A percentile compares a stretch with the other conserved stretches of the same genome.
Conservation (phyloP, 2,113 vertebrate genomes). For the Grallaria varia region DNA sequence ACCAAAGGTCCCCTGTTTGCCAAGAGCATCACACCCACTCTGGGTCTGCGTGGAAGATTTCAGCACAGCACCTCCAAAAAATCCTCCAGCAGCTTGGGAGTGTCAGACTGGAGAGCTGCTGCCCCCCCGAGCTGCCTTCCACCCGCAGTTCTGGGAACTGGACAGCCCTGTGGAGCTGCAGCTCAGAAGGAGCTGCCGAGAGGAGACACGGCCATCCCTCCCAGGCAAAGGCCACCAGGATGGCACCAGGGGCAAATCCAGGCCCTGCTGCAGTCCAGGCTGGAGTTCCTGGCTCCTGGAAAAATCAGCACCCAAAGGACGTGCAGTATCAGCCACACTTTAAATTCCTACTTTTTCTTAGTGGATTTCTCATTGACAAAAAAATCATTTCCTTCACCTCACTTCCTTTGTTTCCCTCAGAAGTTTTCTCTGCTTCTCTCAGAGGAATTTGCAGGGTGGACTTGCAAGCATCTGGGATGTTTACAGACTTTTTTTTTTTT, state of each 20-base stretch:
- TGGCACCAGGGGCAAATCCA: neutral
- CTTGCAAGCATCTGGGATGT: neutral
- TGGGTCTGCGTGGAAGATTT: rapidly evolving
- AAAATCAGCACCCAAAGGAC: neutral
- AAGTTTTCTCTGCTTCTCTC: neutral
- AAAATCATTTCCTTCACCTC: neutral
- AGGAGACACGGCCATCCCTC: neutral
- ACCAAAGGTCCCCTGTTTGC: neutral
- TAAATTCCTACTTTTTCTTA: neutral
- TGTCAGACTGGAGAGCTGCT: neutral
- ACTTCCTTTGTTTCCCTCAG: neutral
- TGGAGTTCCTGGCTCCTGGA: neutral
- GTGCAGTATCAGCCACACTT: neutral
- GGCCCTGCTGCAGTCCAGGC: rapidly evolving
- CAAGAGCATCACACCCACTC: neutral
- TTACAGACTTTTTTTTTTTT: neutral
- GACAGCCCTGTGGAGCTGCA: neutral
- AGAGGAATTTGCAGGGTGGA: neutral
- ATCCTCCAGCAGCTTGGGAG: neutral
- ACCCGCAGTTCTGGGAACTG: rapidly evolving
- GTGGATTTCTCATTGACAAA: neutral
- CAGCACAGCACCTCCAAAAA: neutral
- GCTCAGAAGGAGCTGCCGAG: neutral
- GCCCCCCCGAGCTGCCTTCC: neutral
- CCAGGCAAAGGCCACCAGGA: neutral